A percentile compares a stretch with the other conserved stretches of the same genome.
phyloP scores from a whole-genome alignment of 2,888 invertebrate genomes.

The Mellilla xanthometata region DNA sequence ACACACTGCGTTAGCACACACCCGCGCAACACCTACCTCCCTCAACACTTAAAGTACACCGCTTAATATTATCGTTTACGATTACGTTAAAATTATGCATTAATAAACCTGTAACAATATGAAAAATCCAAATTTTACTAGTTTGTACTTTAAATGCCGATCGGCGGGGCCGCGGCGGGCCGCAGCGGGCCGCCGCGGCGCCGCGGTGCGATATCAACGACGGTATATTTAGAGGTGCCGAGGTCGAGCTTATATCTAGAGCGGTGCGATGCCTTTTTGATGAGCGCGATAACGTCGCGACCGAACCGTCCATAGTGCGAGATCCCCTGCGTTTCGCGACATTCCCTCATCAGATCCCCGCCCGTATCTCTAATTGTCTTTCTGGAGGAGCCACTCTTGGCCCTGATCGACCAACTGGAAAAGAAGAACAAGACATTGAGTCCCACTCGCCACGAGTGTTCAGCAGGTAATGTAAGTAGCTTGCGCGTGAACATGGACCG shows the following conservation, averaged over 20 bases:
- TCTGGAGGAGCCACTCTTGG: slow-evolving; percentile 82
- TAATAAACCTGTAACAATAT: slow-evolving; percentile 83
- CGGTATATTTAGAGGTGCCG: no score
- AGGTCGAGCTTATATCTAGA: slow-evolving; percentile 66
- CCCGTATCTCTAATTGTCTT: slow-evolving; percentile 81
- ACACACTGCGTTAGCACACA: slow-evolving; percentile 4
- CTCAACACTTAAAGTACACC: slow-evolving; percentile 83
- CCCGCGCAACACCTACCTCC: slow-evolving; percentile 48
- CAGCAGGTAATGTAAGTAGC: slow-evolving; percentile 76
- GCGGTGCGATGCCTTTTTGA: slow-evolving; percentile 82
- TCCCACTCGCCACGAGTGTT: slow-evolving; percentile 75
- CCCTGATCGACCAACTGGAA: slow-evolving; percentile 83
- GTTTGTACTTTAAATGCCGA: slow-evolving; percentile 83
- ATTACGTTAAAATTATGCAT: slow-evolving; percentile 75
- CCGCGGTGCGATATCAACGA: slow-evolving; percentile 62
- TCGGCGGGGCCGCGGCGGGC: slow-evolving; percentile 77
- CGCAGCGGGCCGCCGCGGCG: slow-evolving; percentile 72
- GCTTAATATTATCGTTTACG: slow-evolving; percentile 71
- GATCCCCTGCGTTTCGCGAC: slow-evolving; percentile 80
- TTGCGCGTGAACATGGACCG: slow-evolving; percentile 78
- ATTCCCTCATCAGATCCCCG: slow-evolving; percentile 76
- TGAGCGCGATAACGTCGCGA: slow-evolving; percentile 73
- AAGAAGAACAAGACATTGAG: slow-evolving; percentile 82
- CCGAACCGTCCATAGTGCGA: slow-evolving; percentile 79
- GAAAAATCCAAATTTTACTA: slow-evolving; percentile 81